Base-by-base conservation (phyloP, 35 echinoderm and acorn worm species). In the Patiria miniata region DNA sequence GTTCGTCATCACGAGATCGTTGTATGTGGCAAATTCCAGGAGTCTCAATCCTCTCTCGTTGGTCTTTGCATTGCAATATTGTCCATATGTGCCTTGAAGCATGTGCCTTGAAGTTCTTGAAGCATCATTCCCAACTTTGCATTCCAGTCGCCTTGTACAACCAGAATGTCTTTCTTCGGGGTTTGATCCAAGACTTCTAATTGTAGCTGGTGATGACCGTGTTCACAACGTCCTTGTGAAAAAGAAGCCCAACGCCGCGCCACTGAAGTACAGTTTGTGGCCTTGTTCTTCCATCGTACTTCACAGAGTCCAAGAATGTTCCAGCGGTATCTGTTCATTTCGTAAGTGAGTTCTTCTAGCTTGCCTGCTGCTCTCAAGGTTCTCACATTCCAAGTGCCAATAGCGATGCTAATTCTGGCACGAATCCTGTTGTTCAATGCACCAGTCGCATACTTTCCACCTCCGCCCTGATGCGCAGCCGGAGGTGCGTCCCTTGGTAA, bases 61-160 rank as follows among this genome's bases (percentile, higher is more conserved):
- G 42, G 42, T 47, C n/a, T n/a, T n/a, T 7, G 56, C 28, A 12
- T 86, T 78, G 39, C 81, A 86, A 19, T 10, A 91, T 16, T 4
- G 34, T 2, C 89, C 81, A 55, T 37, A 91, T 32, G 33, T 29
- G 2, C 50, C 82, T 56, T 78, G n/a, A n/a, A n/a, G 12, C 42
- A 6, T 47, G 42, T 47, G 4, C 77, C 91, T 78, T n/a, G n/a
- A n/a, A 87, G 54, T 78, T n/a, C 28, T 77, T 56, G 34, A 21
- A 33, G 33, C 57, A 87, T 87, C 85, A 1, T 36, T 51, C 85
- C 91, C 29, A 93, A 37, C 40, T 87, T 87, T 15, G 85, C 85
- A 78, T 83, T 93, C 91, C 85, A 87, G 78, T 93, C 91, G 1
- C 84, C 91, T 55, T 93, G 91, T 2, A 93, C 79, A 18, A 92